Evolutionary conservation across 1,140 invertebrate species (phyloP), one percentile per base, ranked within the genome.

Genomic region (Ditylenchus dipsaci): DNA sequence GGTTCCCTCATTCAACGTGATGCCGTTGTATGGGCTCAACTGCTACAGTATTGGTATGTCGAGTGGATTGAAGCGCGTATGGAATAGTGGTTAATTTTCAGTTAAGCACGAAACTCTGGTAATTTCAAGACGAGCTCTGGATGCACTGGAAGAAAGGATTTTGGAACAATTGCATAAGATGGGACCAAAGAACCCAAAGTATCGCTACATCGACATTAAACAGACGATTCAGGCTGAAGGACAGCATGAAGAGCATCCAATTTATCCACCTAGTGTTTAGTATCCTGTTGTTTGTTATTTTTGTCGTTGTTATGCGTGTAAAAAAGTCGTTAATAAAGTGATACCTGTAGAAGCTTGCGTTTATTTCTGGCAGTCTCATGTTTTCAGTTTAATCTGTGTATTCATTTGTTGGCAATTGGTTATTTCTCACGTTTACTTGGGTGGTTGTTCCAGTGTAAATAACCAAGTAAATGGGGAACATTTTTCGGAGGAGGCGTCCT

Each of bases 81-180:
- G 3, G 49, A 53, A 21, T 7, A 53, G 8, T 8, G 3, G 23
- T 53, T 53, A 7, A 7, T 17, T 21, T 53, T 53, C 15, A 53
- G 49, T 97, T 42, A 98, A 97, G 86, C 91, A 97, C 85, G 89
- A 93, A 68, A 97, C 94, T 0, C 82, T 98, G 17, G 89, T 98
- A 0, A 82, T 98, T 0, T 97, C 95, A 1, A 84, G 90, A 73
- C 85, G 87, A 57, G 93, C 94, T 11, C 88, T 91, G 0, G 88
- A 93, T 78, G 86, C 87, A 75, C 89, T 98, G 73, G 92, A 97
- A 86, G 87, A 91, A 64, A 90, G 89, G 84, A 78, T 97, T 30
- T 80, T 97, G n/a, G 87, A 86, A 72, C 88, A 90, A 67, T 83
- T 94, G 5, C 86, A 94, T 84, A 87, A 88, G 71, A 84, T 86